Conservation (phyloP, 2,888 invertebrate species). For the Artemia sp. region DNA sequence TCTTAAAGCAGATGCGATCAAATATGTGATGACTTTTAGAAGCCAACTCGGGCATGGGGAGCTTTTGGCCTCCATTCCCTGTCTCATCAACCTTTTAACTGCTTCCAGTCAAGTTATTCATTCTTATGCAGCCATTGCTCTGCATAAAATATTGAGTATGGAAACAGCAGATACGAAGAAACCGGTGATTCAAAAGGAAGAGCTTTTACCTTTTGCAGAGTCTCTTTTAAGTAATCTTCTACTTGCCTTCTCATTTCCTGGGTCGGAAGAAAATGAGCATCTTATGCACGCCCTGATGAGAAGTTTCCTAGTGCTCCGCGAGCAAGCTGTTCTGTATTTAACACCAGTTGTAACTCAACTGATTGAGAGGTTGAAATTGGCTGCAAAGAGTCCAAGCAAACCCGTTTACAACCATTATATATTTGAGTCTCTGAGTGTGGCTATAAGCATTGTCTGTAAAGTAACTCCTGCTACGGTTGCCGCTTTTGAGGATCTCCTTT, state of each 20-base stretch:
- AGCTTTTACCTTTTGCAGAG: background rate
- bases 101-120: constrained; percentile 71
- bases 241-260: constrained; percentile 48
- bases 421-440: constrained; percentile 81
- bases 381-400: constrained; percentile 83
- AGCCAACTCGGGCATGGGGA: constrained; percentile 65
- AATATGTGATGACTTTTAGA: constrained; percentile 89
- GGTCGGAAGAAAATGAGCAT: constrained; percentile 85
- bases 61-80: constrained; percentile 54
- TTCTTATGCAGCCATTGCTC: constrained; percentile 79
- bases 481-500: constrained; percentile 76
- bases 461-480: constrained; percentile 57
- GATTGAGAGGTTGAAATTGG: constrained; percentile 59
- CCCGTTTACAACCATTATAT: constrained; percentile 97
- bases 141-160: constrained; percentile 71
- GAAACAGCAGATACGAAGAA: constrained; percentile 40
- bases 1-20: constrained; percentile 86
- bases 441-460: constrained; percentile 73
- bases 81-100: constrained; percentile 55
- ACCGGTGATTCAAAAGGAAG: background rate
- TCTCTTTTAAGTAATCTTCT: constrained; percentile 56
- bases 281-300: constrained; percentile 96
- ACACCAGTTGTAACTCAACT: constrained; percentile 63
- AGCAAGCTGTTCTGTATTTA: constrained; percentile 57
- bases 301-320: constrained; percentile 61